phyloP scores from a whole-genome alignment of 2,888 invertebrate genomes.

The Carcina quercana region DNA sequence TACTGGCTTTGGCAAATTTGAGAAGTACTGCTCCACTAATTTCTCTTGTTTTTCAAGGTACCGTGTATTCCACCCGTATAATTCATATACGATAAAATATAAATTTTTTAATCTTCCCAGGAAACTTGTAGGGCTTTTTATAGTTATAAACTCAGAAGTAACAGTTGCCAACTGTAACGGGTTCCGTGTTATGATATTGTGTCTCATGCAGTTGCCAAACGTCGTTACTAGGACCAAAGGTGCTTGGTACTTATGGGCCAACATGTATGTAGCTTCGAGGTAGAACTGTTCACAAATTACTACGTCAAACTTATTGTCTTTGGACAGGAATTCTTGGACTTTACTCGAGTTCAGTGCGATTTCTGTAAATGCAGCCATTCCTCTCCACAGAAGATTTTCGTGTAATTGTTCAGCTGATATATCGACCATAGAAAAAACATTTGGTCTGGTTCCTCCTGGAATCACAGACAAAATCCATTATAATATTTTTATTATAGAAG shows the following conservation, averaged over 20 bases:
- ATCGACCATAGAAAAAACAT: slow-evolving; percentile 51
- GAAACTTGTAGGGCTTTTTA: slow-evolving; percentile 68
- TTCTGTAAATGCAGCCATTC: slow-evolving; percentile 48
- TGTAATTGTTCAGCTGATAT: slow-evolving; percentile 50
- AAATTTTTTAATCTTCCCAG: slow-evolving; percentile 64
- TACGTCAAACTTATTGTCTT: slow-evolving; percentile 54
- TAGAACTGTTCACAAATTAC: slow-evolving; percentile 66
- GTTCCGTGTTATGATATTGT: slow-evolving; percentile 48
- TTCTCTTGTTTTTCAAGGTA: slow-evolving; percentile 49
- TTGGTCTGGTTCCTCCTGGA: slow-evolving; percentile 48
- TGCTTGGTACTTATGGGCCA: slow-evolving; percentile 61
- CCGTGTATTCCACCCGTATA: slow-evolving; percentile 51
- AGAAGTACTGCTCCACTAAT: slow-evolving; percentile 46
- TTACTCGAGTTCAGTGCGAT: slow-evolving; percentile 41
- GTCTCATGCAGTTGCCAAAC: slow-evolving; percentile 57
- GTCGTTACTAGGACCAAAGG: slow-evolving; percentile 54
- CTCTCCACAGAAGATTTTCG: slow-evolving; percentile 45
- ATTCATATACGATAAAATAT: slow-evolving; percentile 53
- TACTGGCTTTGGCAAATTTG: slow-evolving; percentile 40
- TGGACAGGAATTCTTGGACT: slow-evolving; percentile 37
- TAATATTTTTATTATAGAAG: too few species aligned
- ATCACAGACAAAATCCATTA: too few species aligned
- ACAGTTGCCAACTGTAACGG: slow-evolving; percentile 55
- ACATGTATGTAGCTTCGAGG: slow-evolving; percentile 53
- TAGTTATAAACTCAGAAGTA: slow-evolving; percentile 44